Evolutionary conservation across 2,113 vertebrate genomes (phyloP).

Genomic region (Phrynosoma platyrhinos): DNA sequence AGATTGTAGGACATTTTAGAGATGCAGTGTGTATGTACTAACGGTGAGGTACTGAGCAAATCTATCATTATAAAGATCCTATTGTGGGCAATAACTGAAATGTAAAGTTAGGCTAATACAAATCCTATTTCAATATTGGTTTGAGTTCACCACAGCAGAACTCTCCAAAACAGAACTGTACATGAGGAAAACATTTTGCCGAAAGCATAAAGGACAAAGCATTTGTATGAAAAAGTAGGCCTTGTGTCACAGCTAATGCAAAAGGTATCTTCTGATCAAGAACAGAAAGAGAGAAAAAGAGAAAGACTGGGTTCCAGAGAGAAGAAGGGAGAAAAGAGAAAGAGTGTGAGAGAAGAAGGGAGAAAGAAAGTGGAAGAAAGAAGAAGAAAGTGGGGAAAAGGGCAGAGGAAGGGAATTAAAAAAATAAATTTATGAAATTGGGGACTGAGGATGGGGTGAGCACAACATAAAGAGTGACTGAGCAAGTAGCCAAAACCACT

Average conservation of each 20-base stretch:
- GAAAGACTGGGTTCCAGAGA: neutral
- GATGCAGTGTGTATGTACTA: neutral
- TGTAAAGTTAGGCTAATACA: neutral
- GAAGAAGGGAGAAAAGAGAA: neutral
- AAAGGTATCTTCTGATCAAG: neutral
- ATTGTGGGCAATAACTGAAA: neutral
- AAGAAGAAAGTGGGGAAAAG: neutral
- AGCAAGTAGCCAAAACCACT: neutral
- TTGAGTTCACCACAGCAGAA: neutral
- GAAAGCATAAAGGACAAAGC: too few relatives aligned
- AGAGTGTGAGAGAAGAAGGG: neutral
- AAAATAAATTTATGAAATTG: neutral
- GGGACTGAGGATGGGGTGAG: neutral
- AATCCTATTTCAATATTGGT: neutral
- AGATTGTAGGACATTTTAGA: neutral
- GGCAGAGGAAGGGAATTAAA: too few relatives aligned
- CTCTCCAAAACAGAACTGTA: neutral
- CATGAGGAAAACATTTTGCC: neutral
- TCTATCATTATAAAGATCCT: neutral
- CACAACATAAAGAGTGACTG: constrained; percentile 48
- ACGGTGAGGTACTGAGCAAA: neutral
- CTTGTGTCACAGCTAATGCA: neutral
- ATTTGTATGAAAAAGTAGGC: neutral
- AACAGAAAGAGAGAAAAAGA: neutral
- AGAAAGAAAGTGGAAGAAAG: too few relatives aligned